phyloP scores from a whole-genome alignment of 2,888 invertebrate species.

The Plebejus argus region DNA sequence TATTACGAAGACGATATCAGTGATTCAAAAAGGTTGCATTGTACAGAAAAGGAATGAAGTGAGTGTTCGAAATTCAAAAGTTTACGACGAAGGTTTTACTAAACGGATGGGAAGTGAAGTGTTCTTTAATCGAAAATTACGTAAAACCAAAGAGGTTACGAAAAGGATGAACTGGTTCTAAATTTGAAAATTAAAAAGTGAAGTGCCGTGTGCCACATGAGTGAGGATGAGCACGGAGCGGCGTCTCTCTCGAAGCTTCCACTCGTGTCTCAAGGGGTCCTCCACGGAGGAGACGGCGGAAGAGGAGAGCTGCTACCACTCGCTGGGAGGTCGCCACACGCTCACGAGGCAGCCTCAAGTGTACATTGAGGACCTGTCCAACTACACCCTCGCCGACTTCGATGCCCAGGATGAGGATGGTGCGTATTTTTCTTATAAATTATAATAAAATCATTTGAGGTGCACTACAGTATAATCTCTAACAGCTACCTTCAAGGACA shows the following conservation, averaged over 20 bases:
- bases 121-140: not conserved
- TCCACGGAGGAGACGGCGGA: constrained; percentile 77
- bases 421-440: constrained; percentile 51
- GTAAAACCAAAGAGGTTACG: not conserved
- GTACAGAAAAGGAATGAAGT: constrained; percentile 38
- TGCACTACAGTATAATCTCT: too few species aligned
- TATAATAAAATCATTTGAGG: not conserved
- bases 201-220: constrained; percentile 57
- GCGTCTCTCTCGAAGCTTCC: constrained; percentile 84
- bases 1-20: constrained; percentile 1
- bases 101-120: constrained; percentile 39
- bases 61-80: constrained; percentile 20
- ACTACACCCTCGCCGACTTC: constrained; percentile 71
- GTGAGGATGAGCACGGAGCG: constrained; percentile 79
- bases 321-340: constrained; percentile 70
- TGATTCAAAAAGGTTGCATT: constrained; percentile 23
- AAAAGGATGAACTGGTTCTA: constrained; percentile 34
- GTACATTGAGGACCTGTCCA: constrained; percentile 72
- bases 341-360: constrained; percentile 69
- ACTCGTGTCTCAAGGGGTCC: constrained; percentile 84
- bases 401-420: constrained; percentile 73
- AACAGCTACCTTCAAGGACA: too few species aligned
- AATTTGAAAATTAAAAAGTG: constrained; percentile 46
- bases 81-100: not conserved
- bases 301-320: constrained; percentile 75